Evolutionary conservation across 2,888 invertebrate genomes (phyloP).

Genomic region (Venustoraphidia nigricollis): DNA sequence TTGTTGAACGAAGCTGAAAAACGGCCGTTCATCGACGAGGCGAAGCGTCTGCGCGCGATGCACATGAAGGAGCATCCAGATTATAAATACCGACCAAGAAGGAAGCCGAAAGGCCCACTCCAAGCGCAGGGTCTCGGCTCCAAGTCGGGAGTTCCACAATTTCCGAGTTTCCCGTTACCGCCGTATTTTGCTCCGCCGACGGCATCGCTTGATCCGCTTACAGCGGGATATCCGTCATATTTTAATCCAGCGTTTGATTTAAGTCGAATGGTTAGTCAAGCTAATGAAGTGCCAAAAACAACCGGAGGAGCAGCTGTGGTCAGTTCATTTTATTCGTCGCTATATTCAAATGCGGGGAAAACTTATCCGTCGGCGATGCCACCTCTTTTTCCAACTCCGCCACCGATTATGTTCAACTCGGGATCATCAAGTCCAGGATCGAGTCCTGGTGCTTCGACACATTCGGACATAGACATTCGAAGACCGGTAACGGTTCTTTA

Average conservation of each 20-base stretch:
- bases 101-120: slow-evolving; percentile 65
- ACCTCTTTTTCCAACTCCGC: slow-evolving; percentile 35
- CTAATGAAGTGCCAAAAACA: slow-evolving; percentile 10
- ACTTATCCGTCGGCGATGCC: slow-evolving; percentile 35
- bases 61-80: slow-evolving; percentile 89
- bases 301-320: slow-evolving; percentile 42
- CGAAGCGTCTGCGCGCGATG: slow-evolving; percentile 69
- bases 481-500: slow-evolving; percentile 58
- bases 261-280: slow-evolving; percentile 24
- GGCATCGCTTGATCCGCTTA: slow-evolving; percentile 37
- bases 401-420: slow-evolving; percentile 26
- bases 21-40: slow-evolving; percentile 88
- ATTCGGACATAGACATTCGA: slow-evolving; percentile 33
- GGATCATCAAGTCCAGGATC: slow-evolving; percentile 28
- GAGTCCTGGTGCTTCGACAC: slow-evolving; percentile 19
- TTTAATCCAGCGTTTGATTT: slow-evolving; percentile 55
- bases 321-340: slow-evolving; percentile 51
- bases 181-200: slow-evolving; percentile 46
- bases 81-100: slow-evolving; percentile 75
- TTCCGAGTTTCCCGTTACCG: slow-evolving; percentile 45
- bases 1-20: slow-evolving; percentile 73
- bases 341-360: slow-evolving; percentile 36
- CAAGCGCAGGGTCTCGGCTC: slow-evolving; percentile 20
- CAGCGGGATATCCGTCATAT: slow-evolving; percentile 49
- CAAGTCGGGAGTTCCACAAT: slow-evolving; percentile 21